Evolutionary conservation across 64 coral and sea anemone genomes (phyloP), one percentile per base, ranked within the genome.

Genomic region (Dendronephthya gigantea): DNA sequence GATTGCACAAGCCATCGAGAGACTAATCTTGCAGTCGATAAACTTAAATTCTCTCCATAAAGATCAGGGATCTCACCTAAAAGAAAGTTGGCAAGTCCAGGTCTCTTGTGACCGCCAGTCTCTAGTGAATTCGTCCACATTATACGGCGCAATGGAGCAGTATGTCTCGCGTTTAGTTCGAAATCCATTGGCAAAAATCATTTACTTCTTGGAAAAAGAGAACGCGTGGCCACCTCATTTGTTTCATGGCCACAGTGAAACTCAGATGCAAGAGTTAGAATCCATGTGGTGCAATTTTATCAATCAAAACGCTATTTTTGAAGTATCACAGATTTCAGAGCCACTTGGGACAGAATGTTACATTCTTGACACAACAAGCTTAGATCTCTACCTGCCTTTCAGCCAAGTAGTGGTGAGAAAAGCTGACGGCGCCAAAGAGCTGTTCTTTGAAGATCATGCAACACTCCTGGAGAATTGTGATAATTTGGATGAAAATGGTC

Each of bases 381-480:
- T 90, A 48, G 40, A 83, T 47, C 85, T 96, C 31, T 83, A 86
- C 31, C 92, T 85, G 35, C 93, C 93, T 22, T 92, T 70, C 66
- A 86, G 88, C 13, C 84, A 43, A 31, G 72, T 92, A 49, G 85
- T 96, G 32, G 87, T 69, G 19, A 87, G 41, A 82, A 90, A 89
- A 75, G 82, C 90, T 45, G 93, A 96, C 14, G 81, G 50, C 27
- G 30, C 85, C 30, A 83, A 96, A 25, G 74, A 82, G 23, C 84
- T 96, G n/a, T 92, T 96, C 25, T 33, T 88, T 41, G 90, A 92
- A 88, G 88, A 96, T 49, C 65, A 87, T 39, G 32, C 30, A 39
- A 34, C 30, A 35, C 32, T 79, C 19, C 0, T 34, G 14, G 72
- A 79, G 15, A 39, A 79, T 79, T 29, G 36, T 35, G 32, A 39